These are phyloP conservation scores for Vandiemenella viatica DNA, from an alignment of 2,888 invertebrate genomes.

Conservation along the genomic window DNA sequence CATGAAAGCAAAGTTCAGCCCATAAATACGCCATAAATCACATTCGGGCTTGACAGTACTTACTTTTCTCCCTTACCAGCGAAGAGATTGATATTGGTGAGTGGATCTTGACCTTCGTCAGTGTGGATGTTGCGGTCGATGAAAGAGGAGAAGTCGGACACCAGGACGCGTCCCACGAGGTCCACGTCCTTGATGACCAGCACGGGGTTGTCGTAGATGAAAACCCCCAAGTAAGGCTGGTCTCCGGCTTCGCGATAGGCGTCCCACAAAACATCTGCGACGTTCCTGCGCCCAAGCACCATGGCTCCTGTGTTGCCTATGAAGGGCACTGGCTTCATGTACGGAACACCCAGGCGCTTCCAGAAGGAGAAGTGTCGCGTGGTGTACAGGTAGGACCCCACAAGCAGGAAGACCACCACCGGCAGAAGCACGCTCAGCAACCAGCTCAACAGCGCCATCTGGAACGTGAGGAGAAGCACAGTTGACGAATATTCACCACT, in stretches of 20 bases:
- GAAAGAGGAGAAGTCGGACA: neutral
- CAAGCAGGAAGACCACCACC: neutral
- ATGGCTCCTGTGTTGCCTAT: neutral
- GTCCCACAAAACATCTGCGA: neutral
- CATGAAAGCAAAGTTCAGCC: no score
- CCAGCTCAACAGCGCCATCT: neutral
- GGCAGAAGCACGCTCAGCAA: neutral
- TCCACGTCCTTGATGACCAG: neutral
- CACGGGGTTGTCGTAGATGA: neutral
- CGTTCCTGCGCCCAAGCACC: neutral
- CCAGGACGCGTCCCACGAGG: neutral
- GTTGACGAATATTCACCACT: no score
- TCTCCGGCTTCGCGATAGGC: neutral
- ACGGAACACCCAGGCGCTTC: neutral
- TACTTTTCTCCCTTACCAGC: neutral
- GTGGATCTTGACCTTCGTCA: neutral
- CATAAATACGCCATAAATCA: no score
- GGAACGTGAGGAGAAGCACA: no score
- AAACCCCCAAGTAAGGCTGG: neutral
- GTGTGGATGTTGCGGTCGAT: neutral
- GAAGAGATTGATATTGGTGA: neutral
- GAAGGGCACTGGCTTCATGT: neutral
- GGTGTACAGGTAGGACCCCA: neutral
- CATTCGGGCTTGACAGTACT: no score
- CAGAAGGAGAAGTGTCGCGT: neutral